phyloP scores from a whole-genome alignment of 2,888 invertebrate genomes.

The Leptodirus hochenwartii region DNA sequence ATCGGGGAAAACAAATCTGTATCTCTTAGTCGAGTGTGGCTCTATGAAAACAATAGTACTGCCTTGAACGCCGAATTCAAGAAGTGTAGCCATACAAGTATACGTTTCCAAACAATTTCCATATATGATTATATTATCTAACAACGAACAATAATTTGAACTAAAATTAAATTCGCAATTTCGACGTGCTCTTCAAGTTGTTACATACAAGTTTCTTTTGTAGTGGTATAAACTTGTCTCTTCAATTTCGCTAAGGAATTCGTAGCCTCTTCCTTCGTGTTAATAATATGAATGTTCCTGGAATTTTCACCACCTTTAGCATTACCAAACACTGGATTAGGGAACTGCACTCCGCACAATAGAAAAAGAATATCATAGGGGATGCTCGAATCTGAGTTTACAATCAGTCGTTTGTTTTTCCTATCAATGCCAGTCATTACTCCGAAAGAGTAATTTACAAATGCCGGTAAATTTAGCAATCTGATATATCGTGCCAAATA shows the following conservation, averaged over 20 bases:
- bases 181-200: too few relatives aligned
- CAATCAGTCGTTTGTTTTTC: conserved; percentile 36
- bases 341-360: conserved; percentile 37
- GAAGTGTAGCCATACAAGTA: conserved; percentile 42
- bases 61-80: conserved; percentile 30
- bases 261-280: conserved; percentile 35
- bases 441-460: conserved; percentile 45
- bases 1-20: conserved; percentile 22
- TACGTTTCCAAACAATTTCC: conserved; percentile 47
- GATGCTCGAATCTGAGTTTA: conserved; percentile 26
- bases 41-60: conserved; percentile 9
- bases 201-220: too few relatives aligned
- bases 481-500: conserved; percentile 18
- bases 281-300: conserved; percentile 44
- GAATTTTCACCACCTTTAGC: conserved; percentile 21
- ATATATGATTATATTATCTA: conserved; percentile 41
- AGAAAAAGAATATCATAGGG: conserved; percentile 37
- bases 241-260: conserved; percentile 6
- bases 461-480: conserved; percentile 38
- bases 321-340: conserved; percentile 28
- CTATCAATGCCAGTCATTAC: conserved; percentile 28
- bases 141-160: too few relatives aligned
- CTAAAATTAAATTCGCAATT: too few relatives aligned
- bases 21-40: conserved; percentile 8
- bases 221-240: too few relatives aligned